Conservation (phyloP, 2,888 invertebrate species). For the Chirona hameri region DNA sequence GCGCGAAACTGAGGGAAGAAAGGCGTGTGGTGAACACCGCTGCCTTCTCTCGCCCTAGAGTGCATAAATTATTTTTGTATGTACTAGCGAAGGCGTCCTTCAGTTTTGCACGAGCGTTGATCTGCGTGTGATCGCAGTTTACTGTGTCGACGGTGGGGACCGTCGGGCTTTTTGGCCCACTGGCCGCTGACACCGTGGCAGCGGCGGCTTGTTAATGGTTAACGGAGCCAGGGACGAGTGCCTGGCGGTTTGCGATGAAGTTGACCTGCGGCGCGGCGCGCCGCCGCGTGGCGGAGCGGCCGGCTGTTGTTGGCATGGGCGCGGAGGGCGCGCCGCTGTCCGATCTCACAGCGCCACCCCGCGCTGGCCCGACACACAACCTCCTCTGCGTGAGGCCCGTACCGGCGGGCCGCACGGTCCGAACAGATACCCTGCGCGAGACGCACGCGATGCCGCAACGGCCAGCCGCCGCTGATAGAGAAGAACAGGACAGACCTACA, state of each 20-base stretch:
- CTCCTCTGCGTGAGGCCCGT: no score
- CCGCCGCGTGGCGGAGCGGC: neutral
- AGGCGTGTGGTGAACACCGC: neutral
- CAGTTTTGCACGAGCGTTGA: neutral
- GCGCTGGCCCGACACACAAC: no score
- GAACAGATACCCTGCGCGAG: no score
- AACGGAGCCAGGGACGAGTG: neutral
- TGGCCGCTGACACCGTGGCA: neutral
- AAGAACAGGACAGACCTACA: neutral
- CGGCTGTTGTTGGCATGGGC: neutral
- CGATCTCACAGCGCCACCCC: neutral
- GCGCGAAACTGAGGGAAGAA: neutral
- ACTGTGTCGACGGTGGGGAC: no score
- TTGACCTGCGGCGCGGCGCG: neutral
- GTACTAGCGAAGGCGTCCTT: neutral
- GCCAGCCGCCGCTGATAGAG: no score
- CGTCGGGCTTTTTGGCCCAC: neutral
- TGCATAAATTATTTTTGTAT: slow-evolving; percentile 26
- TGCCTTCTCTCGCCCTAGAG: neutral
- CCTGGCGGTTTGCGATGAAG: neutral
- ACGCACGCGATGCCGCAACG: no score
- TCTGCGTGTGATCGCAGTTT: no score
- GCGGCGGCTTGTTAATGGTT: neutral
- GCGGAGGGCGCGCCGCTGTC: neutral
- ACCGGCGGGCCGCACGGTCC: no score